phyloP scores from a whole-genome alignment of 2,797 vertebrate species.

The Hyperoplus lanceolatus region DNA sequence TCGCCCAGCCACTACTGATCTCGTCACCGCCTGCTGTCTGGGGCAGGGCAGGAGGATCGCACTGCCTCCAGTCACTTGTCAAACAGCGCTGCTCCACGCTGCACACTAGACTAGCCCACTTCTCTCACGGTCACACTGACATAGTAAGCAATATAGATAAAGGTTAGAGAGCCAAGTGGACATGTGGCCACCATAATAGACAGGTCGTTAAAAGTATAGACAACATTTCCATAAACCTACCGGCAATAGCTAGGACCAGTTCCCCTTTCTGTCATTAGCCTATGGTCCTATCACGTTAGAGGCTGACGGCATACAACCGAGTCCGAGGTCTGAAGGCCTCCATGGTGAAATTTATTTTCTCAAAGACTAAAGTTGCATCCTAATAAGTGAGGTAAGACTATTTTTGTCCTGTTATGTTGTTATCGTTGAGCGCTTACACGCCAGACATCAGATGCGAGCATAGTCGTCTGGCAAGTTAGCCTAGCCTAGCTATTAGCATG shows the following conservation, averaged over 20 bases:
- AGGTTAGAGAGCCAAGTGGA: not conserved
- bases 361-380: conserved; percentile 4
- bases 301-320: conserved; percentile 41
- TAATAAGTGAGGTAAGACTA: conserved; percentile 63
- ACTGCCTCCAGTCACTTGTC: not conserved
- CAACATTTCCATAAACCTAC: conserved; percentile 22
- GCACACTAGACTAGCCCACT: not conserved
- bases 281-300: not conserved
- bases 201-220: conserved; percentile 8
- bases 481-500: conserved; percentile 47
- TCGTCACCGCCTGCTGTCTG: not conserved
- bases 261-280: conserved; percentile 8
- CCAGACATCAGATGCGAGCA: not conserved
- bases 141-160: not conserved
- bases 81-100: conserved; percentile 17
- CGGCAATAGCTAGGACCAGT: conserved; percentile 16
- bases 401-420: not conserved
- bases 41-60: not conserved
- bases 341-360: not conserved
- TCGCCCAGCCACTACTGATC: not conserved
- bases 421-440: not conserved
- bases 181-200: not conserved
- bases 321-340: conserved; percentile 71
- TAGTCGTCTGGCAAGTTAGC: conserved; percentile 29
- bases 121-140: conserved; percentile 17